Percentiles rank a stretch among this genome's conserved stretches.
Conservation (phyloP, 2,888 invertebrate species). For the Ophion costatus region DNA sequence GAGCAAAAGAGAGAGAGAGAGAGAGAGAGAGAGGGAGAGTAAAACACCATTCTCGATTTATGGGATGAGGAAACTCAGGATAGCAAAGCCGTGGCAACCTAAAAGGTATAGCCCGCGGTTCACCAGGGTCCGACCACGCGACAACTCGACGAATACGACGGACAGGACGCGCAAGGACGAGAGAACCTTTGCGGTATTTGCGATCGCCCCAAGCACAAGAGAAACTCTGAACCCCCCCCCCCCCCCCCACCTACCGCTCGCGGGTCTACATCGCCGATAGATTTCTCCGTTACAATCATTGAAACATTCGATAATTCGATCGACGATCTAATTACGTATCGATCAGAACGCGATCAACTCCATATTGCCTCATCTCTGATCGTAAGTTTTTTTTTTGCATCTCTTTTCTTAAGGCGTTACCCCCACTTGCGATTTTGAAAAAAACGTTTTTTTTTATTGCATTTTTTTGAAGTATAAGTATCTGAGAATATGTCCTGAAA, state of each 20-base stretch:
- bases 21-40: constrained; percentile 17
- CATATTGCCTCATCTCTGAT: not conserved
- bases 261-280: not conserved
- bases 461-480: no score
- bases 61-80: constrained; percentile 49
- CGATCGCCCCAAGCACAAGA: constrained; percentile 3
- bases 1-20: not conserved
- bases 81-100: constrained; percentile 40
- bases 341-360: not conserved
- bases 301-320: not conserved
- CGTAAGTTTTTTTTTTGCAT: not conserved
- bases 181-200: constrained; percentile 17
- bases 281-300: not conserved
- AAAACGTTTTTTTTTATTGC: no score
- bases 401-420: no score
- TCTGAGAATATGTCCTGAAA: no score
- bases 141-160: constrained; percentile 38
- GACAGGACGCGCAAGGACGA: constrained; percentile 15
- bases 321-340: not conserved
- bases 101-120: constrained; percentile 47
- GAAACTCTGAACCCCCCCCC: not conserved
- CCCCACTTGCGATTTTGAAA: no score
- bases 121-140: constrained; percentile 56
- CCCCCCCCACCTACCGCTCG: not conserved
- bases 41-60: constrained; percentile 39